phyloP scores from a whole-genome alignment of 1,140 invertebrate species.

The Rhopalosiphum maidis region DNA sequence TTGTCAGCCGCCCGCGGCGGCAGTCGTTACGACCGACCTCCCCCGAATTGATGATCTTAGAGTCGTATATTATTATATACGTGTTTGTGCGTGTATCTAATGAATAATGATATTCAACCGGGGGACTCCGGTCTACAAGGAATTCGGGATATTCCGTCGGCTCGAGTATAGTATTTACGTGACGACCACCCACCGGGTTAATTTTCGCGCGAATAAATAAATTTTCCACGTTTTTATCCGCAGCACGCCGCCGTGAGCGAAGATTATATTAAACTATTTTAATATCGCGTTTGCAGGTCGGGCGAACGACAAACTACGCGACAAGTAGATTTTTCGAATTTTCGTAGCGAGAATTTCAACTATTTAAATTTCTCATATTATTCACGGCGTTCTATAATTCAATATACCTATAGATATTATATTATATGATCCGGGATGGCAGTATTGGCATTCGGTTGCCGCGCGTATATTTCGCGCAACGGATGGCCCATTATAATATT shows the following conservation, averaged over 20 bases:
- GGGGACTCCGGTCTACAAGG: not conserved
- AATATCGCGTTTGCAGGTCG: not conserved
- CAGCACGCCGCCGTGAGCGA: no score
- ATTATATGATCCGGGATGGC: no score
- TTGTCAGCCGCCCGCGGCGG: not conserved
- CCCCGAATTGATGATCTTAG: not conserved
- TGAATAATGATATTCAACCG: slow-evolving; percentile 30
- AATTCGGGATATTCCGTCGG: not conserved
- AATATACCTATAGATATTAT: not conserved
- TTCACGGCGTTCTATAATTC: not conserved
- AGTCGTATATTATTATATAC: no score
- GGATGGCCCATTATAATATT: not conserved
- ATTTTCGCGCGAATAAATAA: not conserved
- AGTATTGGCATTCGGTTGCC: not conserved
- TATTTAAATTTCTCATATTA: not conserved
- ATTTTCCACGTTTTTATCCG: not conserved
- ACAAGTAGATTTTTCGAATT: not conserved
- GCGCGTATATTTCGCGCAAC: not conserved
- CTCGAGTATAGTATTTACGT: not conserved
- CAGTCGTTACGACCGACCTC: not conserved
- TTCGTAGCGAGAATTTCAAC: not conserved
- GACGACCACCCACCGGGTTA: not conserved
- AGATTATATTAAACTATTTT: not conserved
- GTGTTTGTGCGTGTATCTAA: not conserved
- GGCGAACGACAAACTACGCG: no score